Evolutionary conservation across 2,113 vertebrate genomes (phyloP).

Genomic region (Gallinago jamesoni): DNA sequence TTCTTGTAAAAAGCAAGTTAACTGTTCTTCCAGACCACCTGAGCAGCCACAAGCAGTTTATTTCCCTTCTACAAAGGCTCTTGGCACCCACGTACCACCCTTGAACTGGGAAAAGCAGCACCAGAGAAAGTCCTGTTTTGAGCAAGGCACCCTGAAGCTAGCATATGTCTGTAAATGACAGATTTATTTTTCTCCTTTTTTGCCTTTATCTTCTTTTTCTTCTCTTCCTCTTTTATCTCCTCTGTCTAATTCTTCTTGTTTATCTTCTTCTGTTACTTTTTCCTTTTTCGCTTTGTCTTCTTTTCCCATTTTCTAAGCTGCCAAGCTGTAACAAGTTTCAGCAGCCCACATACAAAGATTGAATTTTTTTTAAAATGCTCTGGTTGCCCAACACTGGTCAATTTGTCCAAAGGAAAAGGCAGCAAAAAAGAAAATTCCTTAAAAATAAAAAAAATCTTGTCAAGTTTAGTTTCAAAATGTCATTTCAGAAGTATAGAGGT

Average conservation of each 20-base stretch:
- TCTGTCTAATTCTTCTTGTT: background rate
- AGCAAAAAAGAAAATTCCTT: background rate
- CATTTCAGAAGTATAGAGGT: background rate
- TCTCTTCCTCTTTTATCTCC: background rate
- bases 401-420: background rate
- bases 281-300: background rate
- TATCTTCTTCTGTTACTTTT: background rate
- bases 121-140: background rate
- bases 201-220: background rate
- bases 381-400: background rate
- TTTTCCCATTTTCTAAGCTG: background rate
- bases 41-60: background rate
- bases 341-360: background rate
- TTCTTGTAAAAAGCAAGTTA: background rate
- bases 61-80: background rate
- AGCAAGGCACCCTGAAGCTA: background rate
- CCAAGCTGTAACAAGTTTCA: background rate
- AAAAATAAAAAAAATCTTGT: background rate
- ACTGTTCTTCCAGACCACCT: background rate
- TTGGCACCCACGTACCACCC: background rate
- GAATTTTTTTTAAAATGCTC: background rate
- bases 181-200: background rate
- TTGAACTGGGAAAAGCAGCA: background rate
- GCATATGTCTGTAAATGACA: background rate
- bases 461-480: background rate